Evolutionary conservation across 1,140 invertebrate genomes (phyloP).

Genomic region (Drusus annulatus): DNA sequence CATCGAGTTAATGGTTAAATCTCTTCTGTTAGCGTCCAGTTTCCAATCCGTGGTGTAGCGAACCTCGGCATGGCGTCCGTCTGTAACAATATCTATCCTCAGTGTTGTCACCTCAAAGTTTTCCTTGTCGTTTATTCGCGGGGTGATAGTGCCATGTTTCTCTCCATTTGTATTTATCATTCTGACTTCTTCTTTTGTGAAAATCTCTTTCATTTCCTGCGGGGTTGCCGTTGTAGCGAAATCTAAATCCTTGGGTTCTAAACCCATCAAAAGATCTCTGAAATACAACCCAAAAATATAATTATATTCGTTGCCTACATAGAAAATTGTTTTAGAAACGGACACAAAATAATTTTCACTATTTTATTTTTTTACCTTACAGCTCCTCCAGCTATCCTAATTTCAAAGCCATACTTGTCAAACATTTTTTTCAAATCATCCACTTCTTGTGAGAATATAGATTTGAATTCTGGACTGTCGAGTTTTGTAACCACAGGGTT

Average conservation of each 20-base stretch:
- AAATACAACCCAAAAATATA: not conserved
- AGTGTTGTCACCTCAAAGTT: conserved; percentile 96
- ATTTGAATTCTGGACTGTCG: conserved; percentile 81
- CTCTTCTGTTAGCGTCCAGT: conserved; percentile 94
- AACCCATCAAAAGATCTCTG: conserved; percentile 93
- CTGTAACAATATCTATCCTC: conserved; percentile 92
- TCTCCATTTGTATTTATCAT: conserved; percentile 96
- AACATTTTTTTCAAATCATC: conserved; percentile 81
- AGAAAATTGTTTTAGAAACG: too few relatives aligned
- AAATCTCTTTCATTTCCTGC: conserved; percentile 96
- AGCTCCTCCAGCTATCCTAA: conserved; percentile 95
- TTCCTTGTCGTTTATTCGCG: conserved; percentile 94
- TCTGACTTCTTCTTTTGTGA: conserved; percentile 86
- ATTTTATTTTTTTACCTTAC: conserved; percentile 73
- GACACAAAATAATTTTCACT: too few relatives aligned
- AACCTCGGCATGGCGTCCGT: conserved; percentile 97
- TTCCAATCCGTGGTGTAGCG: conserved; percentile 96
- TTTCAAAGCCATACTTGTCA: conserved; percentile 86
- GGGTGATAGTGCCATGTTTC: conserved; percentile 98
- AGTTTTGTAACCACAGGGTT: conserved; percentile 81
- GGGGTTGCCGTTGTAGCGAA: conserved; percentile 99
- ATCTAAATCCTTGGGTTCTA: conserved; percentile 92
- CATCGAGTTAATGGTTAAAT: conserved; percentile 99
- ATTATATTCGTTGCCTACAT: too few relatives aligned
- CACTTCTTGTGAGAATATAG: conserved; percentile 88